These are phyloP conservation scores for Ceratosolen fusciceps DNA, from an alignment of 1,140 invertebrate genomes.

Conservation along the genomic window DNA sequence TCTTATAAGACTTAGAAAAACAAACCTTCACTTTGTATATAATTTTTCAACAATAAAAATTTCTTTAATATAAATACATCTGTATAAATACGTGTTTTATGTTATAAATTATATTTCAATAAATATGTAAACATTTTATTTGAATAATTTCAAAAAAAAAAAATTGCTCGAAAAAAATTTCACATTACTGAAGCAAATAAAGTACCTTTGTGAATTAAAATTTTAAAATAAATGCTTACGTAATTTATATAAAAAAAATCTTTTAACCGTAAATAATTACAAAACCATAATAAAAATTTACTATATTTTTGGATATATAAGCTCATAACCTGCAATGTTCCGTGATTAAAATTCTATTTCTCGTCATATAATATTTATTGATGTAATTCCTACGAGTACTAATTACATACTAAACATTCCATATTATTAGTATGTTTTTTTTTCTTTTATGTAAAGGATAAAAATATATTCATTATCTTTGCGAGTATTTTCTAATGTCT, in stretches of 20 bases:
- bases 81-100: no score
- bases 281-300: neutral
- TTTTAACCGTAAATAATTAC: neutral
- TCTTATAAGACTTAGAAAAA: no score
- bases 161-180: no score
- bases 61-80: no score
- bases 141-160: no score
- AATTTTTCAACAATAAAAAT: no score
- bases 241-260: neutral
- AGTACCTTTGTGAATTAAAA: no score
- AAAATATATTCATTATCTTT: conserved; percentile 21
- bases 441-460: conserved; percentile 3
- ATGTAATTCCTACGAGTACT: conserved; percentile 5
- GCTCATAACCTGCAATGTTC: neutral
- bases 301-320: neutral
- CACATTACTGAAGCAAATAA: no score
- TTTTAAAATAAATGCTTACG: no score
- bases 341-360: conserved; percentile 13
- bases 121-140: no score
- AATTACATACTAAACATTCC: neutral
- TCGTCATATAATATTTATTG: conserved; percentile 8
- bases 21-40: no score
- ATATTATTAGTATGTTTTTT: neutral
- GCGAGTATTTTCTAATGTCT: conserved; percentile 21
- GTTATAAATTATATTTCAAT: no score